A percentile compares a stretch with the other conserved stretches of the same genome.
Evolutionary conservation across 2,113 vertebrate species (phyloP).

Genomic region (Mirounga angustirostris): DNA sequence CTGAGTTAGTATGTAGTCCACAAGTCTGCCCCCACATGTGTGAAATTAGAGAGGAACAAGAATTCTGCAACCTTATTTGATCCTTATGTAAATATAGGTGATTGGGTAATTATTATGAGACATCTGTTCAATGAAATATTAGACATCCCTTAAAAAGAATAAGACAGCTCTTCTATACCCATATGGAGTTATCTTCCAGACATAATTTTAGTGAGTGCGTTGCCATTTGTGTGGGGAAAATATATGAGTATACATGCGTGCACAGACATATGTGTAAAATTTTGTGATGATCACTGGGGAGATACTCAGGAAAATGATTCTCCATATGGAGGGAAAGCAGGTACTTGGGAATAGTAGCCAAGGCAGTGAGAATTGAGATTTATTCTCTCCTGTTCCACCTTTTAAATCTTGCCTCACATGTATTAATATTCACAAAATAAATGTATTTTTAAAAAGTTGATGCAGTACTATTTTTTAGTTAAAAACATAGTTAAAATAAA

Average conservation of each 20-base stretch:
- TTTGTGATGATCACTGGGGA: background rate
- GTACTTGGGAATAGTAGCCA: background rate
- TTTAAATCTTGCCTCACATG: background rate
- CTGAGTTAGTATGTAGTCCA: background rate
- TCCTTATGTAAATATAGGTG: background rate
- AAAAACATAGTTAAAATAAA: conserved; percentile 15
- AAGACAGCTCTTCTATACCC: background rate
- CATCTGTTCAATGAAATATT: background rate
- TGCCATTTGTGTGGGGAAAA: background rate
- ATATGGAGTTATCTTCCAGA: background rate
- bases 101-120: background rate
- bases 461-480: background rate
- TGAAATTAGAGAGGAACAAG: background rate
- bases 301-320: background rate
- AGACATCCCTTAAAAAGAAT: background rate
- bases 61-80: background rate
- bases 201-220: background rate
- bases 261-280: background rate
- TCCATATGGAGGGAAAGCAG: background rate
- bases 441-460: background rate
- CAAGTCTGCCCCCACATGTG: background rate
- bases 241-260: background rate
- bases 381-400: background rate
- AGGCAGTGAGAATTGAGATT: background rate
- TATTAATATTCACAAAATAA: background rate